These are phyloP conservation scores for Semaprochilodus insignis DNA, from an alignment of 2,797 vertebrate genomes.

Conservation along the genomic window DNA sequence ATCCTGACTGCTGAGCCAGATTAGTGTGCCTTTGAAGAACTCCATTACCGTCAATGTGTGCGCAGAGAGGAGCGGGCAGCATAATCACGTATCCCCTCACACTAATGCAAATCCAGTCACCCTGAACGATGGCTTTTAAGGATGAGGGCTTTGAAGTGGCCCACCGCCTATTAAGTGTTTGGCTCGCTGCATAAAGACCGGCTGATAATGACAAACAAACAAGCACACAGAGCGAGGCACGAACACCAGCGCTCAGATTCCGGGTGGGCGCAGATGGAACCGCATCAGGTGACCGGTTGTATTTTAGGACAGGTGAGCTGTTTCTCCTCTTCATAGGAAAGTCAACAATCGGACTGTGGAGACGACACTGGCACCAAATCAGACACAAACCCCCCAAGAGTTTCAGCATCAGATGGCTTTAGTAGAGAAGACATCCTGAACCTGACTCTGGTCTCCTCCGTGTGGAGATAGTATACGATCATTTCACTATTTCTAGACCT, in stretches of 20 bases:
- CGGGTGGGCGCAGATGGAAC: constrained; percentile 6
- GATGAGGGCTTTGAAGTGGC: constrained; percentile 54
- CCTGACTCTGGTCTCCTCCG: no score
- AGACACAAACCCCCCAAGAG: no score
- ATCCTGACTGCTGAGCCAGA: neutral
- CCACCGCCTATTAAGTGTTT: constrained; percentile 54
- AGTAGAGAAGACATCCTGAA: no score
- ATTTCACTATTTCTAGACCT: no score
- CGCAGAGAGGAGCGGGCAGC: constrained; percentile 18
- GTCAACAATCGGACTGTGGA: neutral
- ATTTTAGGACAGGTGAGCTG: neutral
- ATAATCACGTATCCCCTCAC: constrained; percentile 34
- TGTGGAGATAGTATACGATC: no score
- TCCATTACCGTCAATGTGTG: constrained; percentile 47
- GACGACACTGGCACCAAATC: no score
- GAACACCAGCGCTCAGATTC: neutral
- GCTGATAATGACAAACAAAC: constrained; percentile 27
- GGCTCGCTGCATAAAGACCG: constrained; percentile 15
- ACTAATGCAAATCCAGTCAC: constrained; percentile 42
- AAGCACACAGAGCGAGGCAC: constrained; percentile 13
- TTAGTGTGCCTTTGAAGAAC: constrained; percentile 48
- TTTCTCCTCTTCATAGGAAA: neutral
- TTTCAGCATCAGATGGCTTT: no score
- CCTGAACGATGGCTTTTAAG: constrained; percentile 56
- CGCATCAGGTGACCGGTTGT: neutral